Percentiles rank a stretch among this genome's conserved stretches.
Conservation (phyloP, 2,888 invertebrate species). For the Tanypteryx hageni region DNA sequence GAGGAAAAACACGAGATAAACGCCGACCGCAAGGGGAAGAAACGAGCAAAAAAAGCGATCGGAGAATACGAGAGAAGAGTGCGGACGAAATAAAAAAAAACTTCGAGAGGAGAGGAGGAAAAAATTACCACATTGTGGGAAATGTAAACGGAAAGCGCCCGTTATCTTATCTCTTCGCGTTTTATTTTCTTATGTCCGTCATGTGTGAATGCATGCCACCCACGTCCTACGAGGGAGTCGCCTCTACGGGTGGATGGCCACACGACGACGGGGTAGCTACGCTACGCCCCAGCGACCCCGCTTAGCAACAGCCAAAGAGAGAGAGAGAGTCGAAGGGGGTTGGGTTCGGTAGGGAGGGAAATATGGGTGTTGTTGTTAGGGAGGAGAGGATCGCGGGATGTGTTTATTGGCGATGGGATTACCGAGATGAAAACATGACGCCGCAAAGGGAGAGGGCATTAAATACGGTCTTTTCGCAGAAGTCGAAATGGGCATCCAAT, state of each 20-base stretch:
- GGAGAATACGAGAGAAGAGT: neutral
- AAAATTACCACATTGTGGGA: conserved; percentile 35
- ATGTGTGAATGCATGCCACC: conserved; percentile 44
- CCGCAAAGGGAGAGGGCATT: neutral
- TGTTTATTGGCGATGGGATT: conserved; percentile 29
- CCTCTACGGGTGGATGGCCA: conserved; percentile 12
- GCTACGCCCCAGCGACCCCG: conserved; percentile 34
- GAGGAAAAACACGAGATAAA: too few relatives aligned
- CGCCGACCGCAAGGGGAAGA: too few relatives aligned
- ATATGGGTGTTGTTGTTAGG: neutral
- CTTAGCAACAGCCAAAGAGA: conserved; percentile 38
- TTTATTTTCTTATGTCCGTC: conserved; percentile 20
- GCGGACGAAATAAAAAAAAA: neutral
- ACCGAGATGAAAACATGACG: neutral
- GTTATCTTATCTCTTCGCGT: conserved; percentile 37
- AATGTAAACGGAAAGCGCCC: conserved; percentile 37
- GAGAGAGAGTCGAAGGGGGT: neutral
- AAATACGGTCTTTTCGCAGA: neutral
- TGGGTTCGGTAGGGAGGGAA: neutral
- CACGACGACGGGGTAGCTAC: neutral
- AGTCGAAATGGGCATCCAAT: neutral
- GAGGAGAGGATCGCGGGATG: neutral
- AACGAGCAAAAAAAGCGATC: conserved; percentile 11
- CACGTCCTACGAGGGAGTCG: neutral
- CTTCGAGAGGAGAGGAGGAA: too few relatives aligned